Conservation (phyloP, 2,113 vertebrate genomes). For the Todiramphus chloris region DNA sequence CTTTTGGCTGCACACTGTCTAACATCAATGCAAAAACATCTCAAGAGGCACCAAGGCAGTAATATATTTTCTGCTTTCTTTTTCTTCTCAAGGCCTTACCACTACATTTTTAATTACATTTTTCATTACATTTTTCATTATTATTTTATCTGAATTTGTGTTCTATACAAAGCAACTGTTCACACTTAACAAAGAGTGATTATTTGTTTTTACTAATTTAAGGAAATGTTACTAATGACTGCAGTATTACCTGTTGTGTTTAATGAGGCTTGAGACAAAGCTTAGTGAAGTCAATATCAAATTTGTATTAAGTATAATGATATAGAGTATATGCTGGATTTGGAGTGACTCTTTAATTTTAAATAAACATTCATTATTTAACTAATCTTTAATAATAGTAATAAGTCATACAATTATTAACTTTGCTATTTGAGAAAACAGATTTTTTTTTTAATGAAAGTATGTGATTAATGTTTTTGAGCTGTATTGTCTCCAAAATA, state of each 20-base stretch:
- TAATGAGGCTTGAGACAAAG: slow-evolving; percentile 34
- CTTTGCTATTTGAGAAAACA: background rate
- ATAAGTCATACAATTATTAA: background rate
- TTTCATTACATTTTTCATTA: background rate
- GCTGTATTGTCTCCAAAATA: background rate
- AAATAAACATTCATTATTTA: background rate
- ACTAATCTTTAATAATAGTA: background rate
- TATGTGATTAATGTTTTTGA: background rate
- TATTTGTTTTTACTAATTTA: background rate
- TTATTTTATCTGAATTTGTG: background rate
- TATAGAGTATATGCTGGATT: background rate
- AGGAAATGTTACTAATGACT: background rate
- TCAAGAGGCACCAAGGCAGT: background rate
- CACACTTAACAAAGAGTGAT: background rate
- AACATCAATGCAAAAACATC: background rate
- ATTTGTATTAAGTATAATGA: background rate
- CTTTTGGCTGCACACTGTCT: background rate
- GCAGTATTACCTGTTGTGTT: background rate
- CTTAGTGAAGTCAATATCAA: background rate
- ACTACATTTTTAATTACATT: background rate
- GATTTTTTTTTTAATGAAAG: background rate
- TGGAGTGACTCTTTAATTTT: background rate
- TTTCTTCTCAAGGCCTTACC: background rate
- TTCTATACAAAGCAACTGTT: background rate
- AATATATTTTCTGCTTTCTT: background rate